Percentiles rank a stretch among this genome's conserved stretches.
Evolutionary conservation across 2,113 vertebrate species (phyloP).

Genomic region (Gnathonemus echidnorhynchus): DNA sequence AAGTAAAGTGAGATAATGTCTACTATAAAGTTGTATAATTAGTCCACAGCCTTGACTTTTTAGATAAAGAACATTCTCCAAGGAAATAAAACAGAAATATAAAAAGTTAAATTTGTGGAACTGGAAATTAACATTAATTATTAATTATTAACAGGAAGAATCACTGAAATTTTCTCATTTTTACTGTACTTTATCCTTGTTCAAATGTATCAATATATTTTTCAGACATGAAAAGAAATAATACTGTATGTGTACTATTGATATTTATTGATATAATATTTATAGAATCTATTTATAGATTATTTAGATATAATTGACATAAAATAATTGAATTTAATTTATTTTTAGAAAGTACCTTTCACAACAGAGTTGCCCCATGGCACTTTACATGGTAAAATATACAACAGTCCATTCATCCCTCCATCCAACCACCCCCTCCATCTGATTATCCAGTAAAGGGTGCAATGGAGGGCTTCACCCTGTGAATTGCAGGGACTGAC

Average conservation of each 20-base stretch:
- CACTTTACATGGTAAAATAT: background rate
- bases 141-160: background rate
- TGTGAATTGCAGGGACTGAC: background rate
- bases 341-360: background rate
- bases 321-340: background rate
- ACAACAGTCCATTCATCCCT: background rate
- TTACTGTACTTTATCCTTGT: background rate
- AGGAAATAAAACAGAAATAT: background rate
- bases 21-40: background rate
- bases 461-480: background rate
- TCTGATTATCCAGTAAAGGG: background rate
- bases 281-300: background rate
- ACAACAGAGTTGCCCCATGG: background rate
- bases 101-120: background rate
- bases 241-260: background rate
- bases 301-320: background rate
- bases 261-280: background rate
- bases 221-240: background rate
- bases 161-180: background rate
- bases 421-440: background rate
- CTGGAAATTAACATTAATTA: background rate
- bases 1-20: background rate
- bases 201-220: background rate
- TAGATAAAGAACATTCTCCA: background rate
- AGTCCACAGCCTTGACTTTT: background rate